phyloP scores from a whole-genome alignment of 2,888 invertebrate genomes.

The Ennomos erosarius region DNA sequence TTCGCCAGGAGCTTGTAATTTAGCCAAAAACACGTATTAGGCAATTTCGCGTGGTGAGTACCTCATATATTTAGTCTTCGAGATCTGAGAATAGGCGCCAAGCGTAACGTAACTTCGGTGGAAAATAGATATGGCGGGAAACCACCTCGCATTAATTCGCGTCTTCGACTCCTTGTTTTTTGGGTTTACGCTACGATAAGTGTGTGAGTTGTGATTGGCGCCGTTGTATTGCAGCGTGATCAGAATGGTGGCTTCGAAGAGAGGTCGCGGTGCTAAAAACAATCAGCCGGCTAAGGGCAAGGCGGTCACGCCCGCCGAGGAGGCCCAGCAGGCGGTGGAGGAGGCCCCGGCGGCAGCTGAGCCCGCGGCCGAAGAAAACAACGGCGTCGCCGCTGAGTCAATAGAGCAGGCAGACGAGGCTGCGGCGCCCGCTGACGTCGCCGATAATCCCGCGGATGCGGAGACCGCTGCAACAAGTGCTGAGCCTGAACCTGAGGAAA shows the following conservation, averaged over 20 bases:
- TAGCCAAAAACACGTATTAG: constrained; percentile 43
- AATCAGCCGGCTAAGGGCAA: constrained; percentile 69
- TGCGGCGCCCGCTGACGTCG: constrained; percentile 30
- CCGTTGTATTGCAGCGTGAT: constrained; percentile 35
- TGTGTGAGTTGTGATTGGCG: neutral
- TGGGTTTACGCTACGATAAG: no score
- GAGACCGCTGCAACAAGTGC: constrained; percentile 40
- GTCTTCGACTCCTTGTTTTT: constrained; percentile 39
- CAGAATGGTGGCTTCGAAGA: constrained; percentile 78
- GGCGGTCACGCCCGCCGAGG: constrained; percentile 59
- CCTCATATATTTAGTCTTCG: constrained; percentile 63
- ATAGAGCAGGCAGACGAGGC: constrained; percentile 55
- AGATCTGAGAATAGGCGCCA: constrained; percentile 68
- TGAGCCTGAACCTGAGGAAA: constrained; percentile 61
- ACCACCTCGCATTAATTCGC: constrained; percentile 41
- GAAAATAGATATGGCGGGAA: constrained; percentile 69
- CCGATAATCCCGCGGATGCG: constrained; percentile 34
- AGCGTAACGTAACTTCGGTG: constrained; percentile 53
- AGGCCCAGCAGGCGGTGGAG: constrained; percentile 54
- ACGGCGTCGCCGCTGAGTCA: constrained; percentile 64
- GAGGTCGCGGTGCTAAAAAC: constrained; percentile 75
- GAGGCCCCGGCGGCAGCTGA: constrained; percentile 59
- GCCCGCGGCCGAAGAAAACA: constrained; percentile 65
- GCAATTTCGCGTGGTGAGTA: constrained; percentile 60
- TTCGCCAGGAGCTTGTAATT: constrained; percentile 33